Conservation (phyloP, 2,888 invertebrate species). For the Carpatolechia fugitivella region DNA sequence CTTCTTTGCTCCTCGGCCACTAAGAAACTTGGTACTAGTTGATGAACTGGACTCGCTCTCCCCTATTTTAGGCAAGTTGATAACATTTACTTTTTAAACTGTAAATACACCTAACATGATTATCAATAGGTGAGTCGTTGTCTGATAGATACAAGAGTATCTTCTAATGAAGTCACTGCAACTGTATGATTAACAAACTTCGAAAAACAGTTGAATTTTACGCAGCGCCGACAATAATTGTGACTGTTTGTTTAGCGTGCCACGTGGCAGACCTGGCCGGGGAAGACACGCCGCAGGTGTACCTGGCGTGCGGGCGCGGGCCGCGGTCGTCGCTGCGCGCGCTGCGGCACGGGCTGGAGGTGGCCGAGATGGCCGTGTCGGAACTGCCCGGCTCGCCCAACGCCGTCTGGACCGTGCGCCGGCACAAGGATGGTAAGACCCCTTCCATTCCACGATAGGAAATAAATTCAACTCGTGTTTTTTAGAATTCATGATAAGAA, state of each 20-base stretch:
- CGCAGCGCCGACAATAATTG: background rate
- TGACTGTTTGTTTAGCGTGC: constrained; percentile 76
- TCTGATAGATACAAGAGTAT: constrained; percentile 3
- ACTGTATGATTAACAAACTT: background rate
- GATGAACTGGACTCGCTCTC: constrained; percentile 98
- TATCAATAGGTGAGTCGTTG: constrained; percentile 2
- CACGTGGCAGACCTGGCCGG: constrained; percentile 96
- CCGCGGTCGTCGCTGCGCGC: constrained; percentile 96
- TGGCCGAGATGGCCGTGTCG: constrained; percentile 99
- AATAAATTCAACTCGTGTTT: too few relatives aligned
- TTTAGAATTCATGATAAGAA: too few relatives aligned
- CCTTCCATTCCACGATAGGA: too few relatives aligned
- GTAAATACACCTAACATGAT: background rate
- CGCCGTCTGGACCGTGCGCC: constrained; percentile 99
- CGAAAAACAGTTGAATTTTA: background rate
- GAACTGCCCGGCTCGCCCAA: constrained; percentile 99
- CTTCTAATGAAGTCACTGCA: background rate
- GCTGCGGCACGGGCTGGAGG: constrained; percentile 97
- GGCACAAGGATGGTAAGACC: constrained; percentile 94
- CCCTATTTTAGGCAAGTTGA: constrained; percentile 88
- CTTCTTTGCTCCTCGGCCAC: constrained; percentile 96
- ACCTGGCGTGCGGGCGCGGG: constrained; percentile 97
- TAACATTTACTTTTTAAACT: background rate
- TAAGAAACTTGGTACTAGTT: constrained; percentile 96
- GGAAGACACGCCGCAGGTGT: constrained; percentile 99